Conservation (phyloP, 2,113 vertebrate species). For the Cromileptes altivelis region DNA sequence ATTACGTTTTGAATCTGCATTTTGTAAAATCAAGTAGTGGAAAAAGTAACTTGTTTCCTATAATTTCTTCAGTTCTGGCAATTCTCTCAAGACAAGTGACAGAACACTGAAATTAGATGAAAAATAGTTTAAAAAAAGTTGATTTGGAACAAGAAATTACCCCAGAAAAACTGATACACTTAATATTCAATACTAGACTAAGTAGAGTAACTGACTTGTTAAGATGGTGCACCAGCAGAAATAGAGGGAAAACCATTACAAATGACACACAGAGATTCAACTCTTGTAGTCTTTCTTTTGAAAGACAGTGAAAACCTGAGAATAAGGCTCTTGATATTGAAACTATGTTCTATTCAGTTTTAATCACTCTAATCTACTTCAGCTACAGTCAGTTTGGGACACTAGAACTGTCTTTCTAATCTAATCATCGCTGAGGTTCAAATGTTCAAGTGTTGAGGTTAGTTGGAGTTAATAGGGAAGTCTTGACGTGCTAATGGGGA, state of each 20-base stretch:
- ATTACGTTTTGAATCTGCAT: neutral
- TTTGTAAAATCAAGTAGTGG: neutral
- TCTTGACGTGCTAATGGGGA: slow-evolving; percentile 53
- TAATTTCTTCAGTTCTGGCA: neutral
- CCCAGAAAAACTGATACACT: neutral
- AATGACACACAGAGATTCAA: slow-evolving; percentile 20
- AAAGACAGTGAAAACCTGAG: neutral
- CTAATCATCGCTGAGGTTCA: slow-evolving; percentile 35
- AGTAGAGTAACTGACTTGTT: slow-evolving; percentile 49
- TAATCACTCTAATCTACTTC: slow-evolving; percentile 52
- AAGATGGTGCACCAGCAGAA: slow-evolving; percentile 43
- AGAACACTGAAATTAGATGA: no score
- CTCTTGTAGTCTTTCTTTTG: neutral
- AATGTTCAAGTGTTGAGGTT: slow-evolving; percentile 62
- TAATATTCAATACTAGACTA: neutral
- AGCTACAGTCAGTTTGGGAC: slow-evolving; percentile 64
- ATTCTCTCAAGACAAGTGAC: neutral
- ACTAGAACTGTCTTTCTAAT: slow-evolving; percentile 42
- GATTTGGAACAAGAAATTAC: neutral
- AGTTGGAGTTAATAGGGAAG: slow-evolving; percentile 74
- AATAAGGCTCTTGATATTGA: slow-evolving; percentile 20
- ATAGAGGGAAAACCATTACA: neutral
- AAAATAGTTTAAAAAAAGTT: neutral
- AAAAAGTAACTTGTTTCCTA: neutral
- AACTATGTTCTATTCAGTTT: slow-evolving; percentile 38